Evolutionary conservation across 2,888 invertebrate species (phyloP).

Genomic region (Erpobdella octoculata): DNA sequence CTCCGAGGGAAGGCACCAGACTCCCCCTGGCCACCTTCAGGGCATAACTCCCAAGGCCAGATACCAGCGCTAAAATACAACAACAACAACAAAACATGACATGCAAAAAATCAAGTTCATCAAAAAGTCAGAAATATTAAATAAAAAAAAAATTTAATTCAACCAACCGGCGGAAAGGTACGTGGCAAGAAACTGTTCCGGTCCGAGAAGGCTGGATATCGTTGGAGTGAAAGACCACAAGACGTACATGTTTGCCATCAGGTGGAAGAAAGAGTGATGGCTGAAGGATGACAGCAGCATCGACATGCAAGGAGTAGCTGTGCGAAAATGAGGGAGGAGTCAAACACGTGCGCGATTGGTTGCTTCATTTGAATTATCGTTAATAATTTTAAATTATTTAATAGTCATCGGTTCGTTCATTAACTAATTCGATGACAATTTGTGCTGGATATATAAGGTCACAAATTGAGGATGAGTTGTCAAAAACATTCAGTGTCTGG

Average conservation of each 20-base stretch:
- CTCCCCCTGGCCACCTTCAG: conserved; percentile 67
- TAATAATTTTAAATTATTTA: too few species aligned
- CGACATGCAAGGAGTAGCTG: conserved; percentile 70
- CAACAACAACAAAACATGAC: too few species aligned
- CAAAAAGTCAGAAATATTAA: too few species aligned
- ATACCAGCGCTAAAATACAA: conserved; percentile 65
- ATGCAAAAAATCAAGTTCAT: too few species aligned
- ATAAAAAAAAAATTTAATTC: too few species aligned
- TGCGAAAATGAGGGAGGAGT: conserved; percentile 41
- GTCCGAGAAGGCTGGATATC: conserved; percentile 69
- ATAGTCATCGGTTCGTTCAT: too few species aligned
- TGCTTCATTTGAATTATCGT: too few species aligned
- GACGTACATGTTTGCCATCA: conserved; percentile 91
- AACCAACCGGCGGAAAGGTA: conserved; percentile 71
- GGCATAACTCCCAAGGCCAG: conserved; percentile 74
- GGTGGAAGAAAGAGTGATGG: conserved; percentile 76
- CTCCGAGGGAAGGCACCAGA: conserved; percentile 77
- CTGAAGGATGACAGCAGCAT: conserved; percentile 92
- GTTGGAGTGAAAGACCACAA: conserved; percentile 62
- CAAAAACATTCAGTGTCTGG: too few species aligned
- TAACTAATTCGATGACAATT: too few species aligned
- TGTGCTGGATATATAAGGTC: too few species aligned
- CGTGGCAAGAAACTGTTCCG: conserved; percentile 82
- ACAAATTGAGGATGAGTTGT: too few species aligned
- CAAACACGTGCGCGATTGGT: not conserved